Base-by-base conservation (phyloP, 2,797 vertebrate genomes). In the Apogon talboti region DNA sequence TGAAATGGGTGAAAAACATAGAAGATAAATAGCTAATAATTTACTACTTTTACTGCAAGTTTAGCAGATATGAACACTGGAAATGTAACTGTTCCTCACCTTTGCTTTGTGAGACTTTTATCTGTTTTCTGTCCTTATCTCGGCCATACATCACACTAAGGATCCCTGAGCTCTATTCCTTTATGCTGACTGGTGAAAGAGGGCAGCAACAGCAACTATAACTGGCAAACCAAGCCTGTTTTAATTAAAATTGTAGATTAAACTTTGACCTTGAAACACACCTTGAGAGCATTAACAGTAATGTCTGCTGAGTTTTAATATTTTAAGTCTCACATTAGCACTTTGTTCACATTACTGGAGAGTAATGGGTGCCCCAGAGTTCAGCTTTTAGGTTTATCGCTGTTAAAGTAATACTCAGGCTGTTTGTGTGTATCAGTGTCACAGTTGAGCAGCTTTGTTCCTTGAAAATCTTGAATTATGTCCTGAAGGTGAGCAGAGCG, bases 401-500 rank as follows among this genome's bases (percentile, higher is more conserved):
- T 21, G 18, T 69, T 35, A 24, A 64, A 66, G 35, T 19, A 3
- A 44, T 0, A 18, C 35, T 43, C 35, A 8, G 51, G 12, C 38
- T 33, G 37, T 75, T 72, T 53, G 45, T 21, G 59, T 24, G 70
- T 28, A 38, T 78, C 57, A 2, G 50, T 43, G 61, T 71, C 72
- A 63, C 52, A 72, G 72, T 50, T 11, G 64, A 59, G 13, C 46
- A 3, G 50, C 67, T 76, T 68, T 82, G 71, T 83, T 71, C 84
- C 69, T 79, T 78, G 59, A 79, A 85, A 83, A 71, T 48, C 11
- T 21, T 79, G 81, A 84, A 78, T 91, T 85, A 86, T 60, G 46
- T 79, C 78, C 76, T 57, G 63, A 79, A 81, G 84, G 83, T 81
- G 78, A 87, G 74, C 53, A 11, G 54, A 76, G 69, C 57, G 74